Percentiles rank a stretch among this genome's conserved stretches.
phyloP scores from a whole-genome alignment of 2,888 invertebrate genomes.

The Idaea biselata region DNA sequence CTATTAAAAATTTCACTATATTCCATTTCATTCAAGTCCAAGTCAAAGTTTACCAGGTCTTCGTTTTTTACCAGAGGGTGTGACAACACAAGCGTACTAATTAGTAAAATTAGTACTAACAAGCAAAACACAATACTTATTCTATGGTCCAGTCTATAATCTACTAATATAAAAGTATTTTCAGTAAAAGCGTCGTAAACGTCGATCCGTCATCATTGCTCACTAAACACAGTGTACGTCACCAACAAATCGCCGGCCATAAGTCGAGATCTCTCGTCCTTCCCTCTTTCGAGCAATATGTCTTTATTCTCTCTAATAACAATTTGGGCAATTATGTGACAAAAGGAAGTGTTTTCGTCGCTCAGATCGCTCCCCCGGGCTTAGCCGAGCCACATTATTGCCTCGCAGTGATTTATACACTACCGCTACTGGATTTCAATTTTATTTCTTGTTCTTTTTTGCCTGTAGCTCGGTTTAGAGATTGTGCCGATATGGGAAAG shows the following conservation, averaged over 20 bases:
- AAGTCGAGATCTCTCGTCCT: constrained; percentile 22
- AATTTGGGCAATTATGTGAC: constrained; percentile 79
- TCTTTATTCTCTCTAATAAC: constrained; percentile 80
- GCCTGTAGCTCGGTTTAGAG: constrained; percentile 1
- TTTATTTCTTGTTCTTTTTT: constrained; percentile 33
- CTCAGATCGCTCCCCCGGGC: constrained; percentile 58
- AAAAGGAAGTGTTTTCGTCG: constrained; percentile 74
- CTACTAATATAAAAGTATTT: too few species aligned
- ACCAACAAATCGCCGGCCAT: constrained; percentile 25
- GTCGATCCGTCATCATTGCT: constrained; percentile 28
- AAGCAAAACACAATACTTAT: too few species aligned
- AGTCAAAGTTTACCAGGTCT: too few species aligned
- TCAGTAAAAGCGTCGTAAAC: constrained; percentile 5
- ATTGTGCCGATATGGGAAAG: constrained; percentile 1
- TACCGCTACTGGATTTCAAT: constrained; percentile 54
- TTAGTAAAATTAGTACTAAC: too few species aligned
- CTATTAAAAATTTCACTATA: too few species aligned
- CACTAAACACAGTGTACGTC: constrained; percentile 25
- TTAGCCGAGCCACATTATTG: constrained; percentile 67
- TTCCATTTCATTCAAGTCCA: too few species aligned
- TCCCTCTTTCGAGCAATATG: constrained; percentile 64
- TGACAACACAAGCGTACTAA: too few species aligned
- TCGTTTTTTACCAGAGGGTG: too few species aligned
- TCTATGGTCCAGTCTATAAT: too few species aligned
- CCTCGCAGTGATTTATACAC: constrained; percentile 70